Conservation (phyloP, 2,888 invertebrate species). For the Orthosia gracilis region DNA sequence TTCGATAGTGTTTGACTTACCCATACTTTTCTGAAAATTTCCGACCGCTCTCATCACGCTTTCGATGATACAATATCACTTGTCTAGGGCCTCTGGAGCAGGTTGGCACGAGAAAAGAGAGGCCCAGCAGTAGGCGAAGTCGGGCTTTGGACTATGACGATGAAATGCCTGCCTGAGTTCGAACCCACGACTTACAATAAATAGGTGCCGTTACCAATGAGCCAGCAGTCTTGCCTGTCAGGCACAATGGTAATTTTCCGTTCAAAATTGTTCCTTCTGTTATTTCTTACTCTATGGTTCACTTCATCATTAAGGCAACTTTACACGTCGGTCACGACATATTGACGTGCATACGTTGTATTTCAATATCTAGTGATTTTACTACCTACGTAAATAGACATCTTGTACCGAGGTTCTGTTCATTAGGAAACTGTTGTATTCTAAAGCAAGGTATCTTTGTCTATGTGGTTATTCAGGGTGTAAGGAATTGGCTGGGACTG, state of each 20-base stretch:
- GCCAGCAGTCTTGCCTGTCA: not conserved
- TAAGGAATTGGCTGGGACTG: not conserved
- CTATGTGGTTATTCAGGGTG: not conserved
- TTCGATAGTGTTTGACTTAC: too few relatives aligned
- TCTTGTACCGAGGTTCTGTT: conserved; percentile 3
- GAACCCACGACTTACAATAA: too few relatives aligned
- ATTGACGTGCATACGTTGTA: conserved; percentile 49
- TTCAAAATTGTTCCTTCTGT: not conserved
- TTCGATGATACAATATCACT: too few relatives aligned
- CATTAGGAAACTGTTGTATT: conserved; percentile 2
- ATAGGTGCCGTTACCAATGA: too few relatives aligned
- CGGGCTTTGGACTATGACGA: too few relatives aligned
- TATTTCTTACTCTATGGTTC: conserved; percentile 17
- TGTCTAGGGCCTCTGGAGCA: too few relatives aligned
- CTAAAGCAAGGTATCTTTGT: not conserved
- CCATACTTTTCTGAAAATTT: too few relatives aligned
- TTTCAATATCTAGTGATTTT: conserved; percentile 47
- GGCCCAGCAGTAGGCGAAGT: too few relatives aligned
- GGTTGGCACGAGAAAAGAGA: too few relatives aligned
- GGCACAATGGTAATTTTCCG: too few relatives aligned
- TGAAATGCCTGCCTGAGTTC: too few relatives aligned
- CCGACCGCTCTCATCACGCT: too few relatives aligned
- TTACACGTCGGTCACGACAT: conserved; percentile 59
- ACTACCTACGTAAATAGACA: conserved; percentile 29
- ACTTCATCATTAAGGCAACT: conserved; percentile 44